These are phyloP conservation scores for Sarcophaga bullata DNA, from an alignment of 1,140 invertebrate species.

Conservation along the genomic window DNA sequence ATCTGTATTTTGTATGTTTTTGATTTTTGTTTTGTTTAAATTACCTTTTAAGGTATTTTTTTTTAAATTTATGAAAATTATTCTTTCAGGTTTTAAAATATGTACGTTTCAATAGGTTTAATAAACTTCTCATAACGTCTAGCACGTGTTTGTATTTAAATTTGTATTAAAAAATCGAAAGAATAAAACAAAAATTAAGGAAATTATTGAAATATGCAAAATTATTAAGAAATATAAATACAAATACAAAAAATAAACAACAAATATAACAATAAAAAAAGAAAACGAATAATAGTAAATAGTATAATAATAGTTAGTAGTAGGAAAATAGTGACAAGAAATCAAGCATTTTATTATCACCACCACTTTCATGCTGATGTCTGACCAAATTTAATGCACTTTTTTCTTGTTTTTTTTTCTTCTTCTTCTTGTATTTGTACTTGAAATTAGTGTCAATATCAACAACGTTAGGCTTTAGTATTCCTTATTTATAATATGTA, in stretches of 20 bases:
- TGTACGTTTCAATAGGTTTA: not conserved
- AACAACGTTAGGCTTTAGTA: not conserved
- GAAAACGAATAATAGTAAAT: not conserved
- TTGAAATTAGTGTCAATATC: constrained; percentile 19
- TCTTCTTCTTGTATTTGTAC: not conserved
- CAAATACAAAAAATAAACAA: too few species aligned
- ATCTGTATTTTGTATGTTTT: too few species aligned
- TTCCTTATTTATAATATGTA: not conserved
- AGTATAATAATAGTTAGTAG: not conserved
- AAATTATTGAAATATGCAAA: too few species aligned
- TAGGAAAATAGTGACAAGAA: not conserved
- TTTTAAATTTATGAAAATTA: not conserved
- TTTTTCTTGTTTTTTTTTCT: not conserved
- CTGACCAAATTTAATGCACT: not conserved
- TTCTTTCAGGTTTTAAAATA: not conserved
- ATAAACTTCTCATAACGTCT: not conserved
- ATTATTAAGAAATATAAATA: too few species aligned
- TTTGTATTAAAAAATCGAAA: not conserved
- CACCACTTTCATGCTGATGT: not conserved
- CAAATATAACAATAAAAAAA: too few species aligned
- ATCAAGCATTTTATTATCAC: not conserved
- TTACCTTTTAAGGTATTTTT: too few species aligned
- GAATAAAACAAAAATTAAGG: too few species aligned
- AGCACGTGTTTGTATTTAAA: constrained; percentile 9
- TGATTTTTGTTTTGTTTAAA: too few species aligned